Evolutionary conservation across 2,113 vertebrate genomes (phyloP), one percentile per base, ranked within the genome.

Genomic region (Strix uralensis): DNA sequence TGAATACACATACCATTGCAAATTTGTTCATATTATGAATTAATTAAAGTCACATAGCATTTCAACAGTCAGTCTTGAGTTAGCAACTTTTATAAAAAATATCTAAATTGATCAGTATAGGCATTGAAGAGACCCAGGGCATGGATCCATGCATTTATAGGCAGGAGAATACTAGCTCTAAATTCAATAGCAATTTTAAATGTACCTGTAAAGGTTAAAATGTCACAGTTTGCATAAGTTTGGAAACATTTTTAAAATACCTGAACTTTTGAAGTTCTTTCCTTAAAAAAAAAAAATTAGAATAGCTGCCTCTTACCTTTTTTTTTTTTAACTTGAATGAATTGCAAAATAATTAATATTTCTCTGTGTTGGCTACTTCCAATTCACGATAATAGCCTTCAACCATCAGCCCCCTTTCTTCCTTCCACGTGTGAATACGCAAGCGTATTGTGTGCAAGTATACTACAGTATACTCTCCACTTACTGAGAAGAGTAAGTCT

Each of bases 391-490:
- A 62, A n/a, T 15, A 47, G 23, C 40, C 51, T 89, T 86, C 30
- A 57, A 17, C 27, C 42, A 2, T 57, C 36, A 57, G 14, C 26
- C 32, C 0, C 25, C 23, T 5, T 55, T 52, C 23, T 71, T 82
- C 57, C 13, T 23, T 80, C 16, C 34, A 1, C 0, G 9, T 12
- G 16, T 46, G 26, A 49, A 18, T 16, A 32, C 3, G 1, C n/a
- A 57, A 13, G 36, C 14, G 2, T 47, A n/a, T 61, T 63, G 86
- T 73, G 40, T 80, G 36, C 70, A 62, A n/a, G 25, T 59, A 9
- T 49, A 54, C 27, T 49, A 11, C 11, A 49, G 23, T 11, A 13
- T 63, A 5, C 30, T 59, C 15, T 51, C 71, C 32, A 30, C 27
- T 49, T 36, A 15, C 30, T 55, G 4, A 21, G 16, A 40, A 66